A percentile compares a stretch with the other conserved stretches of the same genome.
Evolutionary conservation across 2,888 invertebrate genomes (phyloP).

Genomic region (Schrankia costaestrigalis): DNA sequence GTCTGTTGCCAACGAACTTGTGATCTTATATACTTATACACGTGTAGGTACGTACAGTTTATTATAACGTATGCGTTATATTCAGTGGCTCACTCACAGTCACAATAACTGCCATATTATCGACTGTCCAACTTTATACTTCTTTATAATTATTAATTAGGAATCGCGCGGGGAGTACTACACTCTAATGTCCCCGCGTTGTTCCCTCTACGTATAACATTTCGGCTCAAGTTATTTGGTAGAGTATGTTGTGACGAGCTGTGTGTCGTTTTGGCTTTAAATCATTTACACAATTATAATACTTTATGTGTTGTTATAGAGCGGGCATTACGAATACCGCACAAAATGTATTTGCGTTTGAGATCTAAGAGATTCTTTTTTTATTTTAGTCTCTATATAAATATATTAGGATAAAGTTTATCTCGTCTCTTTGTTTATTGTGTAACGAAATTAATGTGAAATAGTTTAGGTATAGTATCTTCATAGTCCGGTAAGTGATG

Average conservation of each 20-base stretch:
- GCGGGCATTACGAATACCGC: constrained; percentile 46
- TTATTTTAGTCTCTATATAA: constrained; percentile 30
- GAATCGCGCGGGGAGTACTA: background rate
- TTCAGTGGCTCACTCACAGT: constrained; percentile 17
- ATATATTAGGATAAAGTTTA: constrained; percentile 18
- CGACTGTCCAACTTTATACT: constrained; percentile 39
- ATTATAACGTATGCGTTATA: background rate
- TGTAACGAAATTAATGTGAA: constrained; percentile 17
- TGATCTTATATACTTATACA: constrained; percentile 10
- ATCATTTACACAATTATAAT: constrained; percentile 36
- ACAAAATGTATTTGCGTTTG: constrained; percentile 48
- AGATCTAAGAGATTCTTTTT: constrained; percentile 52
- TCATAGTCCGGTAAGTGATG: no score
- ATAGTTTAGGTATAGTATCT: no score
- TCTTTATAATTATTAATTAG: constrained; percentile 1
- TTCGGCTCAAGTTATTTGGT: constrained; percentile 40
- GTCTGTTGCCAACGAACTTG: constrained; percentile 12
- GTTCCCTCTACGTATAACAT: constrained; percentile 7
- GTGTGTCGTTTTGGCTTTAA: constrained; percentile 45
- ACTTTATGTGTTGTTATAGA: constrained; percentile 31
- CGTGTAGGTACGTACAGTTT: no score
- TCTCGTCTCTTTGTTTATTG: constrained; percentile 30
- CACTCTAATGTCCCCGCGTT: background rate
- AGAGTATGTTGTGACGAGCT: constrained; percentile 19
- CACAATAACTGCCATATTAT: constrained; percentile 55